phyloP scores from a whole-genome alignment of 2,797 vertebrate species.

The Balearica regulorum region DNA sequence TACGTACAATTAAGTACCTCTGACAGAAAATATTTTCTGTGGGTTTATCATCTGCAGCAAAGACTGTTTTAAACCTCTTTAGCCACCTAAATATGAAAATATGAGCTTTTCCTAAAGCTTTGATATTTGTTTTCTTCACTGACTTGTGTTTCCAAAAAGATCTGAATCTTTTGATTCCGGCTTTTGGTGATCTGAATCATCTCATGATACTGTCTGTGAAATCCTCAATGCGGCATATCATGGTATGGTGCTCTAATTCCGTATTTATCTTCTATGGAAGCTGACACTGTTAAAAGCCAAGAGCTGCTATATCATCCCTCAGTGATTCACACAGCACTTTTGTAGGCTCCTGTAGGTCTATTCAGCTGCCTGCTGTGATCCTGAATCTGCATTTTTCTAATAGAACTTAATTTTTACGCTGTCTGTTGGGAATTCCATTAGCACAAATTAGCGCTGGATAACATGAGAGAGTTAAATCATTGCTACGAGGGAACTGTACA shows the following conservation, averaged over 20 bases:
- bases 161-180: background rate
- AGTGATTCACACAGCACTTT: background rate
- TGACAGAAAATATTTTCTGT: background rate
- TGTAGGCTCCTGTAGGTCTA: background rate
- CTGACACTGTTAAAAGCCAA: background rate
- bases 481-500: background rate
- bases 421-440: background rate
- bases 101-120: background rate
- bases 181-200: background rate
- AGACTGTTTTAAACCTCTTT: background rate
- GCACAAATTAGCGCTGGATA: background rate
- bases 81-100: background rate
- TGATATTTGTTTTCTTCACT: background rate
- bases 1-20: background rate
- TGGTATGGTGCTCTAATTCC: background rate
- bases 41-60: background rate
- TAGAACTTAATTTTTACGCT: background rate
- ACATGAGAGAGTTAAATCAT: background rate
- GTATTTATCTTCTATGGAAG: background rate
- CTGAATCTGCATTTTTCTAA: background rate
- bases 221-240: accelerated
- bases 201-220: background rate
- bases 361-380: background rate
- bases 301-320: background rate
- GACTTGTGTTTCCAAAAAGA: background rate